Percentiles rank a stretch among this genome's conserved stretches.
Evolutionary conservation across 2,797 vertebrate species (phyloP).

Genomic region (Miichthys miiuy): DNA sequence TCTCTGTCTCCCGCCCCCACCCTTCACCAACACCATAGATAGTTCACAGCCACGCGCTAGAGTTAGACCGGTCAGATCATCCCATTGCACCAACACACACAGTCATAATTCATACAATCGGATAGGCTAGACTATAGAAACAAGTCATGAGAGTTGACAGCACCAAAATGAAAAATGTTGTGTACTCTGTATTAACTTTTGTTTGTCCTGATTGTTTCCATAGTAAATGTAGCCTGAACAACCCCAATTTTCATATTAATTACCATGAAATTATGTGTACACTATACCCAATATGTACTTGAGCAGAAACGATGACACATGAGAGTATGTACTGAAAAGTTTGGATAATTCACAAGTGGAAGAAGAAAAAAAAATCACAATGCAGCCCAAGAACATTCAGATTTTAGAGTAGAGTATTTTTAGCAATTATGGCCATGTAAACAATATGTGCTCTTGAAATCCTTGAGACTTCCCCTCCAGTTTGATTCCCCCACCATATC

Average conservation of each 20-base stretch:
- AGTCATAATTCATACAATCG: constrained; percentile 23
- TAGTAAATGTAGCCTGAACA: neutral
- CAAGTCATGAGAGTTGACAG: neutral
- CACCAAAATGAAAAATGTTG: neutral
- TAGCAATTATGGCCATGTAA: constrained; percentile 37
- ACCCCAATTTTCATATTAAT: no score
- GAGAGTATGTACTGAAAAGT: neutral
- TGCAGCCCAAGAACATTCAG: neutral
- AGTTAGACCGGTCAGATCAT: constrained; percentile 50
- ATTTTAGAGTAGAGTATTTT: constrained; percentile 59
- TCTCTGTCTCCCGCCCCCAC: constrained; percentile 36
- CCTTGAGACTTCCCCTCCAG: constrained; percentile 60
- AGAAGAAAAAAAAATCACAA: neutral
- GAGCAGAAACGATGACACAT: neutral
- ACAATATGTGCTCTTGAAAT: constrained; percentile 56
- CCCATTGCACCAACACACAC: constrained; percentile 25
- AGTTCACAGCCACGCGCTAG: constrained; percentile 68
- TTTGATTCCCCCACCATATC: constrained; percentile 52
- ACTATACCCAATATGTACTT: neutral
- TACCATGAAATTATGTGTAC: no score
- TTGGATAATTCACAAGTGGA: neutral
- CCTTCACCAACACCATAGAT: constrained; percentile 64
- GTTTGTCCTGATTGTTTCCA: no score
- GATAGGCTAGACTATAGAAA: constrained; percentile 2
- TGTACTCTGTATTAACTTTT: neutral